Percentiles rank a stretch among this genome's conserved stretches.
Conservation (phyloP, 2,888 invertebrate species). For the Nemurella pictetii region DNA sequence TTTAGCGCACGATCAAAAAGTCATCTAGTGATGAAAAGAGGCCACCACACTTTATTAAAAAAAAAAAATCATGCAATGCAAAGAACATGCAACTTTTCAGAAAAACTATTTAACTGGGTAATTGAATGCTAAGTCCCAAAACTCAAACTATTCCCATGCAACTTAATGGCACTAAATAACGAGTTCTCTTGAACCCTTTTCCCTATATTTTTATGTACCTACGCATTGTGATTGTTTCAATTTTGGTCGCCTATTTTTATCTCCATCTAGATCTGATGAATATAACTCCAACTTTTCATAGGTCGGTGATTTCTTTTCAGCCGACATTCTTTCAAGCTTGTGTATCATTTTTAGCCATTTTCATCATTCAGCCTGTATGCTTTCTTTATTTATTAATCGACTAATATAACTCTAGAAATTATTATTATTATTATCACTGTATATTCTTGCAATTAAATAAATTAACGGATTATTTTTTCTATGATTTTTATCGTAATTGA, state of each 20-base stretch:
- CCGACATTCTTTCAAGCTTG: too few relatives aligned
- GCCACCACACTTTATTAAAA: too few relatives aligned
- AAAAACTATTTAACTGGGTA: too few relatives aligned
- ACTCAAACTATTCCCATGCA: not conserved
- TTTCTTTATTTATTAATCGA: not conserved
- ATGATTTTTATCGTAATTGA: not conserved
- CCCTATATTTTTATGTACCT: not conserved
- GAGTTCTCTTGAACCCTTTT: too few relatives aligned
- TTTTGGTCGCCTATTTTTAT: not conserved
- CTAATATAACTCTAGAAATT: not conserved
- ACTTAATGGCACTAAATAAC: not conserved
- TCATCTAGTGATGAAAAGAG: not conserved
- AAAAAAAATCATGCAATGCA: not conserved
- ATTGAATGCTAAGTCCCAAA: too few relatives aligned
- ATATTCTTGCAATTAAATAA: slow-evolving; percentile 8
- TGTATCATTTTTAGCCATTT: too few relatives aligned
- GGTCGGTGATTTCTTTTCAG: too few relatives aligned
- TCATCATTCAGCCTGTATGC: not conserved
- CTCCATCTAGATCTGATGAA: not conserved
- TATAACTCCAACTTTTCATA: not conserved
- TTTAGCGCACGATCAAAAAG: not conserved
- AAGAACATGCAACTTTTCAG: not conserved
- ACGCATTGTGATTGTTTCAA: not conserved
- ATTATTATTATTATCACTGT: not conserved
- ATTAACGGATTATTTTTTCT: slow-evolving; percentile 1